Evolutionary conservation across 2,888 invertebrate genomes (phyloP), one percentile per base, ranked within the genome.

Genomic region (Phoenoteleia sp.): DNA sequence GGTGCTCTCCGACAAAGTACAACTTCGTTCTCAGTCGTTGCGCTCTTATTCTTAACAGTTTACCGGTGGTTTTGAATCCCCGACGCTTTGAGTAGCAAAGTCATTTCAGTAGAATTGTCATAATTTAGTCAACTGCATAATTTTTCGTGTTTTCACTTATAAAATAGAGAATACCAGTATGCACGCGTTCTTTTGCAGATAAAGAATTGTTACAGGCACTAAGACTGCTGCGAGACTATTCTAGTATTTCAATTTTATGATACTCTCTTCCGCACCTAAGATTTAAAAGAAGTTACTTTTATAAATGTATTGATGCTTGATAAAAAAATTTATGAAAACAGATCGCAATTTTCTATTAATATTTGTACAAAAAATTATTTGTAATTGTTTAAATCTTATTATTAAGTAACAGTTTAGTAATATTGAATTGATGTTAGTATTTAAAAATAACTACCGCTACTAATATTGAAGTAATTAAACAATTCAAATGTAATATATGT

Each of bases 91-190:
- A 67, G 66, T 36, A 47, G 54, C 62, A 77, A 77, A 77, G 72
- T 76, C 72, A 72, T 79, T 79, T 88, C 86, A 88, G 80, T 47
- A 84, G 80, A 88, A 84, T 86, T 79, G 86, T 87, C 87, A 90
- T 92, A 91, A 91, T 91, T 92, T 90, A 91, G 90, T 89, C 90
- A 92, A 91, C 91, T 90, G 91, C 90, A 91, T 92, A 91, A 92
- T 91, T 92, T 90, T 91, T 91, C 90, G 91, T 91, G 89, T 89
- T 91, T 90, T 90, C 91, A 90, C 91, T 92, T 90, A 89, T 90
- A 90, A 91, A 91, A 90, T 89, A 89, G 89, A 86, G 87, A 58
- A 80, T 64, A 64, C 72, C 81, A 72, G 81, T 36, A 72, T 56
- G 54, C 72, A 77, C 66, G 88, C 47, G 60, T n/a, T 64, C 88